Conservation (phyloP, 2,888 invertebrate species). For the Hirtodrosophila trivittata region DNA sequence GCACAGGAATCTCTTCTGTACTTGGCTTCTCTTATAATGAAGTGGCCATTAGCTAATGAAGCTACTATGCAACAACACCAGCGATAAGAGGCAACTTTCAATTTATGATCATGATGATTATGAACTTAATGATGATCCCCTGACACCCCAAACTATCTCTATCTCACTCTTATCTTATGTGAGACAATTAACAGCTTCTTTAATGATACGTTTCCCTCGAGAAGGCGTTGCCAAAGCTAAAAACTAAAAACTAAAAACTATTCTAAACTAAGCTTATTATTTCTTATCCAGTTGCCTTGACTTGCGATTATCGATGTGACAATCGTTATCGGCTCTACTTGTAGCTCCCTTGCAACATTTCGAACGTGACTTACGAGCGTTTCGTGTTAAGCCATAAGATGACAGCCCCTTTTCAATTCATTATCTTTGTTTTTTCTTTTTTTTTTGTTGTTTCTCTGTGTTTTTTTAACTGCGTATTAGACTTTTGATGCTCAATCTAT, state of each 20-base stretch:
- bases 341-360: conserved; percentile 14
- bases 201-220: too few species aligned
- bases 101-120: too few species aligned
- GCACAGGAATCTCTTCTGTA: conserved; percentile 31
- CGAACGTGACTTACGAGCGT: conserved; percentile 46
- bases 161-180: too few species aligned
- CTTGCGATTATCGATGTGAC: conserved; percentile 24
- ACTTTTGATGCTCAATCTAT: conserved; percentile 24
- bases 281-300: conserved; percentile 27
- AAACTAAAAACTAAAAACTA: too few species aligned
- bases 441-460: neutral
- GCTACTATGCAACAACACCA: conserved; percentile 48
- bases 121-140: conserved; percentile 42
- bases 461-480: too few species aligned
- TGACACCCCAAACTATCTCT: conserved; percentile 16
- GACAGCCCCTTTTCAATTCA: conserved; percentile 19
- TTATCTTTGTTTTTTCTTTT: conserved; percentile 8
- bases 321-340: conserved; percentile 45
- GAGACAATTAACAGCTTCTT: too few species aligned
- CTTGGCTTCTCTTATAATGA: conserved; percentile 47
- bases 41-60: conserved; percentile 74
- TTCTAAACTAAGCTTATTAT: neutral
- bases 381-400: conserved; percentile 1
- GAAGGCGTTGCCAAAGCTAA: too few species aligned
- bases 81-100: conserved; percentile 23